A percentile compares a stretch with the other conserved stretches of the same genome.
Evolutionary conservation across 2,113 vertebrate genomes (phyloP).

Genomic region (Eurypyga helias): DNA sequence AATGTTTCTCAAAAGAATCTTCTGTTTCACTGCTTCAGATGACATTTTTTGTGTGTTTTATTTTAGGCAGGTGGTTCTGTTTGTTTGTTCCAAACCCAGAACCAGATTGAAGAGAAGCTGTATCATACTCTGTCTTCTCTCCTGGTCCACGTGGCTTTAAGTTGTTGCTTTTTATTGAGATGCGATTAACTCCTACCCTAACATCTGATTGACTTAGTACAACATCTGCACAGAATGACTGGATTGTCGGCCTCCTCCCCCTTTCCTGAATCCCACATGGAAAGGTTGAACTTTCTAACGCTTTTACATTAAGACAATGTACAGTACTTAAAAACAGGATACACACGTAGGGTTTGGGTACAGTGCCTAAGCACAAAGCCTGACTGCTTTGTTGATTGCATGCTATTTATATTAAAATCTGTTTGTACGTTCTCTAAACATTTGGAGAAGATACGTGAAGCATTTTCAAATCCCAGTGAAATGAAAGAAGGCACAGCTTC

Average conservation of each 20-base stretch:
- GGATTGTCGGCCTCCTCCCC: background rate
- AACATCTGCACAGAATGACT: background rate
- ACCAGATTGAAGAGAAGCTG: background rate
- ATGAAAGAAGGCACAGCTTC: background rate
- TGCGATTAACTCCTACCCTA: background rate
- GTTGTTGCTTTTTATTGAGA: background rate
- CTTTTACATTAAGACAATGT: constrained; percentile 32
- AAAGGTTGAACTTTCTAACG: background rate
- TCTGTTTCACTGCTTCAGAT: background rate
- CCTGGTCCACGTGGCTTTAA: background rate
- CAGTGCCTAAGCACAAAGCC: background rate
- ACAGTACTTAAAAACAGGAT: constrained; percentile 37
- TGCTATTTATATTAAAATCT: constrained; percentile 7
- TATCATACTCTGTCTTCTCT: background rate
- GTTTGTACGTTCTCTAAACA: background rate
- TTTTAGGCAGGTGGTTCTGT: background rate
- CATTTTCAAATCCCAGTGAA: background rate
- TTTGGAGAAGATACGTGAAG: background rate
- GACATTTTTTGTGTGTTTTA: background rate
- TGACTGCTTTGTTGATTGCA: background rate
- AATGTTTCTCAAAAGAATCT: background rate
- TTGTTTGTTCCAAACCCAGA: background rate
- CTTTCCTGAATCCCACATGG: background rate
- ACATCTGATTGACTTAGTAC: background rate
- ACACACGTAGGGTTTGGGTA: background rate